Percentiles rank a stretch among this genome's conserved stretches.
These are phyloP conservation scores for Porites evermanni DNA, from an alignment of 92 coral and sea anemone genomes.

Conservation along the genomic window DNA sequence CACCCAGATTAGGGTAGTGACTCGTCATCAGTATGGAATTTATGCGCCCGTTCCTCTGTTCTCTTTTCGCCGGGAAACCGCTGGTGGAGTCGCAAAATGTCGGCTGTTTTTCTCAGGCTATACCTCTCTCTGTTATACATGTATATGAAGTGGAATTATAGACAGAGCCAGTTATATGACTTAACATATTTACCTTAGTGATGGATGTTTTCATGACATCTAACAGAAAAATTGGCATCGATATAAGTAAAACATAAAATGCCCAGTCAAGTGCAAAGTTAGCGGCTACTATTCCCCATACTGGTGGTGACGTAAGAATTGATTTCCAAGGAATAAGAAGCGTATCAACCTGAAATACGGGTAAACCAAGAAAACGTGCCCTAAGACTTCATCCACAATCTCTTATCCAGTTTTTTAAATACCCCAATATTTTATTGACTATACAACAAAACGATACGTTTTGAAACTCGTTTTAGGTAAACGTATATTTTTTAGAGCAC, in stretches of 20 bases:
- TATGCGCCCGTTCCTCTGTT: too few relatives aligned
- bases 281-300: slow-evolving; percentile 90
- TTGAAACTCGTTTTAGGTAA: too few relatives aligned
- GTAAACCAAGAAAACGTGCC: background rate
- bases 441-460: too few relatives aligned
- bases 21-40: too few relatives aligned
- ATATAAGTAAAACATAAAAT: slow-evolving; percentile 88
- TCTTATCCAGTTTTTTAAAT: too few relatives aligned
- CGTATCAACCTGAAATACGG: slow-evolving; percentile 64
- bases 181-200: slow-evolving; percentile 62
- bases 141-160: background rate
- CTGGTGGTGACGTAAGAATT: slow-evolving; percentile 78
- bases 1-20: too few relatives aligned
- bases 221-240: slow-evolving; percentile 87
- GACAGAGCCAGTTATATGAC: background rate
- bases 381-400: too few relatives aligned
- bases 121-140: background rate
- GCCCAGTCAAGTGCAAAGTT: slow-evolving; percentile 97
- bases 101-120: too few relatives aligned
- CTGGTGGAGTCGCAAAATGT: too few relatives aligned
- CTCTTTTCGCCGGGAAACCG: too few relatives aligned
- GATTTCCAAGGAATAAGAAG: slow-evolving; percentile 78
- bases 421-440: too few relatives aligned
- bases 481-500: too few relatives aligned
- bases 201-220: slow-evolving; percentile 89